Evolutionary conservation across 2,888 invertebrate genomes (phyloP).

Genomic region (Clivina fossor): DNA sequence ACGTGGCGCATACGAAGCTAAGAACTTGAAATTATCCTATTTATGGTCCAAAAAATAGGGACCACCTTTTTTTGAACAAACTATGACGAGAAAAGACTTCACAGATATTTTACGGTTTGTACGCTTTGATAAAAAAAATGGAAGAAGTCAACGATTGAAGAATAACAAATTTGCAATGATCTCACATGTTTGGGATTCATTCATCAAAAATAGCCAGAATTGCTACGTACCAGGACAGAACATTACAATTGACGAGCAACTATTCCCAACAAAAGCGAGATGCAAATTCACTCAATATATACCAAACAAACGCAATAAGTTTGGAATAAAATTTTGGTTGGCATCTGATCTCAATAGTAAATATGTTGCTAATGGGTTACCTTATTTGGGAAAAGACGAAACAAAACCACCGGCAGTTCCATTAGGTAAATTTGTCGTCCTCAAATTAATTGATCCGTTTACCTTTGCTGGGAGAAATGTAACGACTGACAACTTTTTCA

Average conservation of each 20-base stretch:
- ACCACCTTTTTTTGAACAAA: neutral
- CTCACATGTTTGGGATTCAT: neutral
- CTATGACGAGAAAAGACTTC: neutral
- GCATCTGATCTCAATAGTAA: neutral
- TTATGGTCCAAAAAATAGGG: neutral
- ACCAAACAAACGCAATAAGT: neutral
- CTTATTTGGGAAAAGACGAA: too few species aligned
- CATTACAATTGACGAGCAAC: neutral
- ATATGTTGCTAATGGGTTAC: too few species aligned
- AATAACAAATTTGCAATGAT: neutral
- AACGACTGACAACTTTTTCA: too few species aligned
- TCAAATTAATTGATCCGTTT: too few species aligned
- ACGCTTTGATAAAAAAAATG: neutral
- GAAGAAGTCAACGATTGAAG: neutral
- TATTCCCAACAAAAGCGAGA: neutral
- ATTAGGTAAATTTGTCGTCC: too few species aligned
- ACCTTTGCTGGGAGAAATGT: too few species aligned
- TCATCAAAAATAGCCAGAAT: neutral
- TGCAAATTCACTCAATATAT: neutral
- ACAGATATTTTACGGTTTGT: neutral
- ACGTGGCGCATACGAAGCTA: slow-evolving; percentile 29
- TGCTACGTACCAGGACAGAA: neutral
- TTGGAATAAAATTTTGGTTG: neutral
- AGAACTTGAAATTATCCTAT: slow-evolving; percentile 15
- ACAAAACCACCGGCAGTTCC: too few species aligned